Evolutionary conservation across 1,140 invertebrate genomes (phyloP), one percentile per base, ranked within the genome.

Genomic region (Andrena cerasifolii): DNA sequence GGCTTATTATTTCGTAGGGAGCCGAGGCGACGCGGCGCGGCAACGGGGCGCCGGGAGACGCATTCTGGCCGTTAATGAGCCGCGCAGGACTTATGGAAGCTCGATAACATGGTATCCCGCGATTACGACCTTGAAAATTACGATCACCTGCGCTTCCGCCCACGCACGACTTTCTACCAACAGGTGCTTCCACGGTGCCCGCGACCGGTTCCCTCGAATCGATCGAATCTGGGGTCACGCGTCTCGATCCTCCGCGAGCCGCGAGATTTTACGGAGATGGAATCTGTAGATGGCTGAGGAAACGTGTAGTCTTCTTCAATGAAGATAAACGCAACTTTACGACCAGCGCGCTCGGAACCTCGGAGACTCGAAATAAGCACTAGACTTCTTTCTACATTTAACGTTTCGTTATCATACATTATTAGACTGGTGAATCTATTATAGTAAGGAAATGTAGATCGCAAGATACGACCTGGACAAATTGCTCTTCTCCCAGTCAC

Each of bases 1-100:
- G 45, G 28, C 18, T 80, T 80, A 80, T 80, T 80, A 79, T 76
- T 76, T 80, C 49, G 54, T 65, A 33, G n/a, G 21, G 31, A 12
- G n/a, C 31, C n/a, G 4, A 33, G 58, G 31, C 21, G n/a, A 45
- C 21, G 3, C 7, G 2, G 3, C 36, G 3, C 7, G 2, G 3
- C 36, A n/a, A 56, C 47, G 16, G n/a, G 24, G 21, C 31, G n/a
- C 4, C 6, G 7, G 3, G 18, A 26, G 18, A 31, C 3, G 14
- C 18, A 67, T 75, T 58, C 40, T 16, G 7, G 26, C 28, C 14
- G 63, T 40, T 67, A 67, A 75, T 49, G 40, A 75, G 24, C 40
- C 36, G 7, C 16, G 8, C 18, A 16, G 26, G 24, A 26, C 21
- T 67, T 68, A 36, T 31, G 21, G n/a, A 1, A 36, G 26, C 43